Evolutionary conservation across 1,140 invertebrate genomes (phyloP), one percentile per base, ranked within the genome.

Genomic region (Diprion similis): DNA sequence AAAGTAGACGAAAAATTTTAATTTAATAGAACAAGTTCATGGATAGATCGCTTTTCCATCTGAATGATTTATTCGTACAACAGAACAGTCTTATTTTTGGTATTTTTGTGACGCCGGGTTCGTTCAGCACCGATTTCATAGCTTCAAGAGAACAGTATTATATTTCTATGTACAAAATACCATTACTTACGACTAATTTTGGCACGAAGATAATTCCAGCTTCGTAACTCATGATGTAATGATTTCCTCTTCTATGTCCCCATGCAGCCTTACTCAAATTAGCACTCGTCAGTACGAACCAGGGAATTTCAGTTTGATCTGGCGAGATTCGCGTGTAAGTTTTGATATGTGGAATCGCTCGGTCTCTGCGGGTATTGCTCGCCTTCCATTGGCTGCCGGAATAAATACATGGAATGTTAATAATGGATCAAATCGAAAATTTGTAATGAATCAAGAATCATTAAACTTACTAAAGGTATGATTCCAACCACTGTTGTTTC

Each of bases 211-310:
- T 81, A 10, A 99, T 94, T 0, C 97, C 97, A 24, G 93, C 93
- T 89, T 99, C 98, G 83, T 97, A 98, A 66, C 95, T 98, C 82
- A 94, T 91, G 2, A 97, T 93, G 75, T 93, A 91, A 66, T 95
- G 86, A 74, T 92, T 92, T 73, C 89, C 81, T 48, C 89, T 88
- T 59, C 87, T 86, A 66, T 90, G 89, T 73, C 97, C 97, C 97
- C 97, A 99, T 0, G 97, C 97, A 17, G 97, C 96, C 89, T 98
- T 98, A 13, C 97, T 98, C 9, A 99, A 85, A 89, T 99, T 99
- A 0, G 95, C 96, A 79, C 96, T 98, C 0, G 97, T 98, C 0
- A 98, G 87, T 0, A 97, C 87, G 83, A 96, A 97, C 92, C 94
- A 96, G 75, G 92, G 92, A 75, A 92, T 90, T 83, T 90, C 87